phyloP scores from a whole-genome alignment of 1,140 invertebrate genomes.

The Bombus fervidus region DNA sequence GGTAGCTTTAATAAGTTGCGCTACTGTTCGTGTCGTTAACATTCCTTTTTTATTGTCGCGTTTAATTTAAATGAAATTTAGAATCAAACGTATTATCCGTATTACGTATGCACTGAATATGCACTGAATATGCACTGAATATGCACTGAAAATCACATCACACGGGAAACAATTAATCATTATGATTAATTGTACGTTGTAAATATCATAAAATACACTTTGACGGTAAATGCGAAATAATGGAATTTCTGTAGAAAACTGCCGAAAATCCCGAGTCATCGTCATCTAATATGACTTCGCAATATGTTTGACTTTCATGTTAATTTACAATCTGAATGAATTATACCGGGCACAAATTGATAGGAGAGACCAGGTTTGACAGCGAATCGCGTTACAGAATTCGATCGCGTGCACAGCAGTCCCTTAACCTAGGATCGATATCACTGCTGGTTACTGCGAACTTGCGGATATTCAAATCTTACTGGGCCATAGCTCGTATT shows the following conservation, averaged over 20 bases:
- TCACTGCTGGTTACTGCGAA: slow-evolving; percentile 76
- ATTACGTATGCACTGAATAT: no score
- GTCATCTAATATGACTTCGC: background rate
- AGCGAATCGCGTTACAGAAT: slow-evolving; percentile 68
- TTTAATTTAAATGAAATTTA: background rate
- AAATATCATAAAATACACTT: background rate
- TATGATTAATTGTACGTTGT: background rate
- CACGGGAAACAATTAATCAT: background rate
- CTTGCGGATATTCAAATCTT: slow-evolving; percentile 74
- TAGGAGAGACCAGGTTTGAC: slow-evolving; percentile 45
- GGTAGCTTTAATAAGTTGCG: no score
- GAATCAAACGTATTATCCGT: background rate
- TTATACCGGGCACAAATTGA: slow-evolving; percentile 34
- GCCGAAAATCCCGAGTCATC: background rate
- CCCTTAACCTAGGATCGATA: slow-evolving; percentile 77
- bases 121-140: no score
- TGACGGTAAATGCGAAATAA: background rate
- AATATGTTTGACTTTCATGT: background rate
- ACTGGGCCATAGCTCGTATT: slow-evolving; percentile 65
- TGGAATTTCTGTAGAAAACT: background rate
- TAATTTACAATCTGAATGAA: slow-evolving; percentile 26
- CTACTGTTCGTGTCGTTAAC: background rate
- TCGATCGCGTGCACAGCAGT: slow-evolving; percentile 76
- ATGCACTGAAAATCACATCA: background rate
- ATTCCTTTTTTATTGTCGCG: background rate